phyloP scores from a whole-genome alignment of 2,113 vertebrate genomes.

The Falco punctatus region DNA sequence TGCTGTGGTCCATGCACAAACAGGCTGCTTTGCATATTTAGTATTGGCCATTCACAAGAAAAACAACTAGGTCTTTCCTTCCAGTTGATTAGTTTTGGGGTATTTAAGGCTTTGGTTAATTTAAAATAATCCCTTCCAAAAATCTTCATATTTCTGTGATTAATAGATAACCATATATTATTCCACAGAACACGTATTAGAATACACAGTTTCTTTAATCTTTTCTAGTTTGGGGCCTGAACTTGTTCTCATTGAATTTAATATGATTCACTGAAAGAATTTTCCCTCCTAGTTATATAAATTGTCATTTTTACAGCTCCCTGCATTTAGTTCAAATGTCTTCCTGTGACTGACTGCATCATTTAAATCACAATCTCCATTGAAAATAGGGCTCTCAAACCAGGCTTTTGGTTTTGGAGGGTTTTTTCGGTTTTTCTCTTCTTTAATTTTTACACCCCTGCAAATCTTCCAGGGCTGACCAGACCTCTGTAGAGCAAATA shows the following conservation, averaged over 20 bases:
- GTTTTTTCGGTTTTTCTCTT: not conserved
- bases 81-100: not conserved
- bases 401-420: not conserved
- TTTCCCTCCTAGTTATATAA: not conserved
- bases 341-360: not conserved
- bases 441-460: not conserved
- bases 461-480: not conserved
- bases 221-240: not conserved
- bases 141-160: not conserved
- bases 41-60: not conserved
- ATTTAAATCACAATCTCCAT: not conserved
- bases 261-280: not conserved
- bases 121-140: not conserved
- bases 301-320: not conserved
- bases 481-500: not conserved
- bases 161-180: not conserved
- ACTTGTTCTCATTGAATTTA: not conserved
- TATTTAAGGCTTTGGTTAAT: not conserved
- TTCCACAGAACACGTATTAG: not conserved
- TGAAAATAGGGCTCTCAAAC: not conserved
- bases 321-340: not conserved
- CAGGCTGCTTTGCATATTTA: not conserved
- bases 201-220: not conserved
- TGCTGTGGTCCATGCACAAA: not conserved
- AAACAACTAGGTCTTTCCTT: not conserved